Base-by-base conservation (phyloP, 64 coral and sea anemone genomes). In the Hydrozoanthus tunicans region DNA sequence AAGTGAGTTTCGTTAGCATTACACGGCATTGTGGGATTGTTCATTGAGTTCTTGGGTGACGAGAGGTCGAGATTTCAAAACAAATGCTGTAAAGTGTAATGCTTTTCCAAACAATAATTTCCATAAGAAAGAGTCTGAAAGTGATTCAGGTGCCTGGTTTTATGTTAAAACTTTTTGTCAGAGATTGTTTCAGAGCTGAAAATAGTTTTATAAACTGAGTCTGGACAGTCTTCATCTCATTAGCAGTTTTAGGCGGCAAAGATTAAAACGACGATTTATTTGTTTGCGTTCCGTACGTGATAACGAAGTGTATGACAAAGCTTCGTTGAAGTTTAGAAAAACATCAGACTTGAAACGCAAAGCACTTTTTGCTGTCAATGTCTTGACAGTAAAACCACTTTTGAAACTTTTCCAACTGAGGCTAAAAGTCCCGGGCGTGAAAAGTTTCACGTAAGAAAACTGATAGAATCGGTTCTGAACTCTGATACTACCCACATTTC, bases 1-100 rank as follows among this genome's bases (percentile, higher is more conserved):
- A 79, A 60, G 10, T 6, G 10, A 17, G 6, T 70, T 63, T n/a
- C 23, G 20, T 3, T 54, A 43, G 5, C 32, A 57, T 51, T 25
- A 70, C 84, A 88, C 7, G 54, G 84, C 84, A 88, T 88, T 59
- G 6, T 88, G 84, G 84, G 84, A 73, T 5, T 54, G 53, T 67
- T 1, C 3, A 53, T 74, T 20, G 25, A 65, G 27, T 52, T 9
- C 24, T 12, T 51, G 9, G 43, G 3, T 43, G 79, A 3, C 60
- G 55, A 81, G 23, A 81, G 59, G 59, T 64, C 78, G 56, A 1
- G 15, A 5, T 60, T 60, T 80, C 56, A 81, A 59, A 81, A 81
- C 79, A 59, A 73, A 56, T 53, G 9, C 15, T 23, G 11, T 52
- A 78, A 51, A 7, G 51, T 78, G 13, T 55, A 53, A 69, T 26